phyloP scores from a whole-genome alignment of 2,113 vertebrate species.

The Boulengeromyrus knoepffleri region DNA sequence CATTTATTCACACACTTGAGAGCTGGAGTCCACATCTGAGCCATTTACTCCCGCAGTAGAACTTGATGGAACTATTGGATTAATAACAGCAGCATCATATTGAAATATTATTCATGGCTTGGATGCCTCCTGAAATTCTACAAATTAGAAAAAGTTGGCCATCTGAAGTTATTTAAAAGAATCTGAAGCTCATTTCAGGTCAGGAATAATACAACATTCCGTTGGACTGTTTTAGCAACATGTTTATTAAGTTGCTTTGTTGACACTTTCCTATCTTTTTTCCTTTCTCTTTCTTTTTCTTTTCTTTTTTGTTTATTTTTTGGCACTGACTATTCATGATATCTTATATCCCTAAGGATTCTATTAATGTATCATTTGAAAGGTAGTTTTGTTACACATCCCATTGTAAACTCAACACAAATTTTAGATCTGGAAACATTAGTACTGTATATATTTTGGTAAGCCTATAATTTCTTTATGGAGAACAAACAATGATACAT shows the following conservation, averaged over 20 bases:
- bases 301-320: not conserved
- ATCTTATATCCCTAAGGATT: not conserved
- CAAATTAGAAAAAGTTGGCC: not conserved
- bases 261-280: not conserved
- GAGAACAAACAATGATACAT: not conserved
- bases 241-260: not conserved
- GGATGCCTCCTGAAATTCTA: not conserved
- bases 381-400: not conserved
- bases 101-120: not conserved
- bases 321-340: not conserved
- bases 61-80: not conserved
- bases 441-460: not conserved
- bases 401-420: not conserved
- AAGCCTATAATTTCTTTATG: not conserved
- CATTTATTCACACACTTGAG: not conserved
- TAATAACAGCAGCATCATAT: not conserved
- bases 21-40: not conserved
- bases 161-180: not conserved
- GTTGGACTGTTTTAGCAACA: not conserved
- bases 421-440: not conserved
- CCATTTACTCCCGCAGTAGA: not conserved
- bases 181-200: not conserved
- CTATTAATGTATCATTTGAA: not conserved
- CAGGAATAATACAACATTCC: not conserved
- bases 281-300: not conserved